phyloP scores from a whole-genome alignment of 2,888 invertebrate species.

The Xestia ashworthii region DNA sequence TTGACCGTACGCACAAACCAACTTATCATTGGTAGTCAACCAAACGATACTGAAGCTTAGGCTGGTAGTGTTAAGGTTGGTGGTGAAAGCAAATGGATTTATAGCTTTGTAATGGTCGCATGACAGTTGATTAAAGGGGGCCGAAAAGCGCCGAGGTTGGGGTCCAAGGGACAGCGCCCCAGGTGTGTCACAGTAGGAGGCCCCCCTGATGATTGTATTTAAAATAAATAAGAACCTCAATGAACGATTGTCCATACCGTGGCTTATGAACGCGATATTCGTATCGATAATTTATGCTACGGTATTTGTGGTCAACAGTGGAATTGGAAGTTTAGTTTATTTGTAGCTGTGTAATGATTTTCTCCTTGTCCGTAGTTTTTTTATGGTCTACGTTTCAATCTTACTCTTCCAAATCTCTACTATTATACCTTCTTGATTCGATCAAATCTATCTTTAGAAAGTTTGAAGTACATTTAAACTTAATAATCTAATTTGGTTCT shows the following conservation, averaged over 20 bases:
- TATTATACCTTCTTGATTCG: neutral
- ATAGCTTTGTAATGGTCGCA: constrained; percentile 84
- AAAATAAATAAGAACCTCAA: constrained; percentile 91
- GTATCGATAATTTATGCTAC: constrained; percentile 70
- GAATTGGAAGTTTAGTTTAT: constrained; percentile 58
- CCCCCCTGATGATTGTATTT: constrained; percentile 90
- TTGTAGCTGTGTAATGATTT: constrained; percentile 24
- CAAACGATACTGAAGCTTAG: constrained; percentile 64
- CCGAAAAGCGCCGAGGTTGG: constrained; percentile 88
- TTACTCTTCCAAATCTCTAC: neutral
- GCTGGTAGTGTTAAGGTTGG: neutral
- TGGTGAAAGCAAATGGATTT: constrained; percentile 59
- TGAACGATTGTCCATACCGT: constrained; percentile 89
- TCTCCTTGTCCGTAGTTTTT: constrained; percentile 6
- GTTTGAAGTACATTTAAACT: neutral
- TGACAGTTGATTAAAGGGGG: constrained; percentile 91
- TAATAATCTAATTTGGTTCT: neutral
- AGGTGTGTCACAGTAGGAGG: constrained; percentile 86
- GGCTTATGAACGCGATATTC: constrained; percentile 78
- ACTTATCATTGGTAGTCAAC: constrained; percentile 43
- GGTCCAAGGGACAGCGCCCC: constrained; percentile 89
- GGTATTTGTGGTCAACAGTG: constrained; percentile 61
- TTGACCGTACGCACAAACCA: constrained; percentile 70
- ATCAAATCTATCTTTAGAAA: neutral
- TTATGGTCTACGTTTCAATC: neutral